These are phyloP conservation scores for Ginglymostoma cirratum DNA, from an alignment of 2,113 vertebrate species.

Conservation along the genomic window DNA sequence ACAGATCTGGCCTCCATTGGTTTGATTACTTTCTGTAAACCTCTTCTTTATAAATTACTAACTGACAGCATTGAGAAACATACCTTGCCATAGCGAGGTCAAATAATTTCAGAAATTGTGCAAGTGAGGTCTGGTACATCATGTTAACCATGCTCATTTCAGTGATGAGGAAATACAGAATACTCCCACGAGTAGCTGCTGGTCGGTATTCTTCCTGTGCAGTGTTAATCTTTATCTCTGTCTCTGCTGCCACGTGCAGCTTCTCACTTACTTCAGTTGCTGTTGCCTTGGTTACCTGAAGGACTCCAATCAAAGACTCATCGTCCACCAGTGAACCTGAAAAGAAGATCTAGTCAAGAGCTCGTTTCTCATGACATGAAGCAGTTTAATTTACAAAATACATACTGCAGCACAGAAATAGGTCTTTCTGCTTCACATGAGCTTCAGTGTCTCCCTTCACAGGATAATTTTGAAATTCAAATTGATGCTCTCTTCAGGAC, in stretches of 20 bases:
- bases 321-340: conserved; percentile 67
- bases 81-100: conserved; percentile 64
- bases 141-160: conserved; percentile 70
- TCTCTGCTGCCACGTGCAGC: conserved; percentile 61
- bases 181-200: conserved; percentile 63
- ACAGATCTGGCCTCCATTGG: neutral
- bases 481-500: neutral
- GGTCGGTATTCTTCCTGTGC: conserved; percentile 66
- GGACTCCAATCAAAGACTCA: conserved; percentile 64
- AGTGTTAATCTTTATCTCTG: conserved; percentile 61
- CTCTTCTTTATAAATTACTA: neutral
- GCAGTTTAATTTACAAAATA: neutral
- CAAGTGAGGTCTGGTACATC: conserved; percentile 68
- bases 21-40: neutral
- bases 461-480: neutral
- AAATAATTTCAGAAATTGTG: conserved; percentile 66
- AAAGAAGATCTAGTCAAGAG: conserved; percentile 18
- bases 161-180: conserved; percentile 68
- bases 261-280: conserved; percentile 64
- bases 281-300: conserved; percentile 60
- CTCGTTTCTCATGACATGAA: neutral
- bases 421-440: neutral
- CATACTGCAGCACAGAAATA: neutral
- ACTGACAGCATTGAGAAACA: conserved; percentile 22
- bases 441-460: neutral